phyloP scores from a whole-genome alignment of 30 jellyfish, hydroid and myxozoan genomes.

The Aurelia sp. region DNA sequence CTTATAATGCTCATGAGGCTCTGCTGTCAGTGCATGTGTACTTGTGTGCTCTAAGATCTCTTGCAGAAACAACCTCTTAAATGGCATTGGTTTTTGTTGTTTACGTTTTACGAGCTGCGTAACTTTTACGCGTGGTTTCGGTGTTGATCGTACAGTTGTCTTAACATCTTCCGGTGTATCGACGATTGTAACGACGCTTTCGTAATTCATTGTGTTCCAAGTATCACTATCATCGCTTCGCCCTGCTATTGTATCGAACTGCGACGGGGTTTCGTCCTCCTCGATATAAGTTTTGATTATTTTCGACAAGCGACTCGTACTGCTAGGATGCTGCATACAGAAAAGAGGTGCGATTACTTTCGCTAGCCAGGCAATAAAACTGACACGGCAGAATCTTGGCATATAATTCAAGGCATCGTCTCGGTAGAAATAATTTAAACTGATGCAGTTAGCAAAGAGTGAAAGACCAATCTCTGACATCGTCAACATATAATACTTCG shows the following conservation, averaged over 20 bases:
- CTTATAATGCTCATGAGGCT: conserved; percentile 71
- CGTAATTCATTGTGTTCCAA: conserved; percentile 27
- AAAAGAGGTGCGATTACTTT: conserved; percentile 59
- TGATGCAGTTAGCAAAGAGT: conserved; percentile 80
- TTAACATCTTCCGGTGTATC: conserved; percentile 29
- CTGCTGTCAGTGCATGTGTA: conserved; percentile 81
- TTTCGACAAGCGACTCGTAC: conserved; percentile 50
- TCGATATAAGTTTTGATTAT: conserved; percentile 34
- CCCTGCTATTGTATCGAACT: background rate
- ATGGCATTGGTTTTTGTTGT: conserved; percentile 50
- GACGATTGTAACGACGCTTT: conserved; percentile 60
- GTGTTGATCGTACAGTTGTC: background rate
- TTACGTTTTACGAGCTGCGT: conserved; percentile 40
- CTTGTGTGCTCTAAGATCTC: conserved; percentile 67
- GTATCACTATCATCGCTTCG: conserved; percentile 41
- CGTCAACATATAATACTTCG: conserved; percentile 78
- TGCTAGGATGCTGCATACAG: conserved; percentile 70
- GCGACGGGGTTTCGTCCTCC: conserved; percentile 35
- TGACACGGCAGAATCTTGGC: conserved; percentile 73
- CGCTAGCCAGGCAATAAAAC: conserved; percentile 70
- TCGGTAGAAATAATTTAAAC: conserved; percentile 76
- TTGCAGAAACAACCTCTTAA: conserved; percentile 27
- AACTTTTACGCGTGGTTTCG: conserved; percentile 61
- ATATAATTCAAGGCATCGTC: conserved; percentile 75
- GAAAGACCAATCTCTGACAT: conserved; percentile 83